Evolutionary conservation across 2,797 vertebrate genomes (phyloP).

Genomic region (Danio choprae): DNA sequence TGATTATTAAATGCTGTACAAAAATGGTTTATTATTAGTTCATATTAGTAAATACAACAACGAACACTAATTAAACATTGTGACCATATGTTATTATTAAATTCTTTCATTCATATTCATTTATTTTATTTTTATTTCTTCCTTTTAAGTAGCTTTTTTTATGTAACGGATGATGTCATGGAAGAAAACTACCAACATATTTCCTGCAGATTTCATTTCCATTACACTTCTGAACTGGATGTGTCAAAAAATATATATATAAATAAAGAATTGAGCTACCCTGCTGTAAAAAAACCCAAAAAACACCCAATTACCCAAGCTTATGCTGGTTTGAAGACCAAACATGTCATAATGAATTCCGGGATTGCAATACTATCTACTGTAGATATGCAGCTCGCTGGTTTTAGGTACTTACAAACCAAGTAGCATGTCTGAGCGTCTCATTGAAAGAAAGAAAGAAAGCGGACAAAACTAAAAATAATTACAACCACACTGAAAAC

Average conservation of each 20-base stretch:
- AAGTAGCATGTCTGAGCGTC: not conserved
- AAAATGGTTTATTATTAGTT: too few species aligned
- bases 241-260: not conserved
- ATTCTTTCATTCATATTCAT: too few species aligned
- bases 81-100: too few species aligned
- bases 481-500: not conserved
- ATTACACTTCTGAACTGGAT: not conserved
- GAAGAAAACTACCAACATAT: not conserved
- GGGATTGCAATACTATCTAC: conserved; percentile 3
- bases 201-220: not conserved
- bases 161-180: too few species aligned
- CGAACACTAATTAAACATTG: too few species aligned
- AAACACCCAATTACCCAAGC: not conserved
- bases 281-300: not conserved
- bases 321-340: not conserved
- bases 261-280: not conserved
- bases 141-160: too few species aligned
- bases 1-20: too few species aligned
- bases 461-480: not conserved
- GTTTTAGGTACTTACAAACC: not conserved
- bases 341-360: not conserved
- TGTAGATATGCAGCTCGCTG: not conserved
- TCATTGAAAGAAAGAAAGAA: not conserved
- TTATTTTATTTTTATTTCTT: too few species aligned
- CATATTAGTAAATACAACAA: too few species aligned